Percentiles rank a stretch among this genome's conserved stretches.
Evolutionary conservation across 2,888 invertebrate species (phyloP).

Genomic region (Ophion ventricosus): DNA sequence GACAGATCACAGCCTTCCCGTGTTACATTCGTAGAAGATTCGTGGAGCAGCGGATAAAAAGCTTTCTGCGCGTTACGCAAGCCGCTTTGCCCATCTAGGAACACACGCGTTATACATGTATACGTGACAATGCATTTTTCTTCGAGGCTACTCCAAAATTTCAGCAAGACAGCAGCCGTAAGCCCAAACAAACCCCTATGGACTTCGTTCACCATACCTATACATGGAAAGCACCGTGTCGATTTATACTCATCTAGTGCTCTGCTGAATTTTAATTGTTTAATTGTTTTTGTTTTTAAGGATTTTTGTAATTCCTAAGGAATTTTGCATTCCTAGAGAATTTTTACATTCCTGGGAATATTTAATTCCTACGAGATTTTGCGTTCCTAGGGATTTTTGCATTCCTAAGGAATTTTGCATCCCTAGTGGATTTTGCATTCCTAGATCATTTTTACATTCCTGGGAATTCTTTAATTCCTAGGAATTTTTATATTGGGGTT

Average conservation of each 20-base stretch:
- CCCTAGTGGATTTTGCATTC: background rate
- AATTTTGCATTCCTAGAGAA: too few relatives aligned
- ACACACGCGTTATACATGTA: background rate
- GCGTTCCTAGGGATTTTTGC: too few relatives aligned
- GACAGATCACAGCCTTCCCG: slow-evolving; percentile 47
- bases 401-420: background rate
- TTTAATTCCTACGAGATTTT: background rate
- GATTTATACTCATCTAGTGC: background rate
- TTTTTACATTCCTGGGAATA: too few relatives aligned
- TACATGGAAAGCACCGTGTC: background rate
- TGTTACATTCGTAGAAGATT: slow-evolving; percentile 41
- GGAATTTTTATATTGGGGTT: too few relatives aligned
- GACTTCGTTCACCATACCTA: background rate
- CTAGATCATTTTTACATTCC: background rate
- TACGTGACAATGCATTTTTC: background rate
- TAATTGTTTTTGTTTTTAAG: too few relatives aligned
- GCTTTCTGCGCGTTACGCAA: background rate
- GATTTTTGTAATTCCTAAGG: too few relatives aligned
- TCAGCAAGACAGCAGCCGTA: background rate
- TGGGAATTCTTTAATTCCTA: too few relatives aligned
- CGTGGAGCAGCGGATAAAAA: slow-evolving; percentile 13
- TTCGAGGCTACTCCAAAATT: background rate
- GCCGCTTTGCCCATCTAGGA: background rate
- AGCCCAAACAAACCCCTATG: background rate
- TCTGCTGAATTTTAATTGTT: too few relatives aligned